These are phyloP conservation scores for Brienomyrus longianalis DNA, from an alignment of 2,113 vertebrate species.

Conservation along the genomic window DNA sequence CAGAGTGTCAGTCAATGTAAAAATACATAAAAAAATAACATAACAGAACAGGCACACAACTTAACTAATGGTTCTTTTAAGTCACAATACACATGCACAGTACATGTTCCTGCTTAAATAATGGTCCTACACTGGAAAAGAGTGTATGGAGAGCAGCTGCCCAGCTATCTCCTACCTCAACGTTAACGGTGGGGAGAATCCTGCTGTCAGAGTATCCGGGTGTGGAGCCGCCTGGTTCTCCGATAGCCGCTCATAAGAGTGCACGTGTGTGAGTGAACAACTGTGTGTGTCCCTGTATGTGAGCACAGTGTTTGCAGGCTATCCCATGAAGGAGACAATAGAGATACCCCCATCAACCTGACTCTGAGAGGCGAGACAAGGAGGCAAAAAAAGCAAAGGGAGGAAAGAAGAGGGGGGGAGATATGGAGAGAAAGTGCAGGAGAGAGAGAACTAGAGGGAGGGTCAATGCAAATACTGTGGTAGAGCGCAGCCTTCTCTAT, in stretches of 20 bases:
- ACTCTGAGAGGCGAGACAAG: conserved; percentile 20
- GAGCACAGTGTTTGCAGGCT: conserved; percentile 53
- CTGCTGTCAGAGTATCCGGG: background rate
- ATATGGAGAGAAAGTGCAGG: conserved; percentile 16
- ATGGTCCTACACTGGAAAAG: background rate
- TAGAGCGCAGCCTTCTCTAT: background rate
- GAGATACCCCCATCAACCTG: conserved; percentile 49
- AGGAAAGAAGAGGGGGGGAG: conserved; percentile 17
- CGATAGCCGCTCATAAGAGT: background rate
- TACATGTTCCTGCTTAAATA: background rate
- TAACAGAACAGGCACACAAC: background rate
- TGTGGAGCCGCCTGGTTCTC: background rate
- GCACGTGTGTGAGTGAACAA: conserved; percentile 21
- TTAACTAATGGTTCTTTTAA: background rate
- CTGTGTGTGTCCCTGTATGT: conserved; percentile 41
- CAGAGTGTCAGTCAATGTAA: background rate
- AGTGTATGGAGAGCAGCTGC: background rate
- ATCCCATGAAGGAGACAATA: conserved; percentile 36
- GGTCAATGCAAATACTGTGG: background rate
- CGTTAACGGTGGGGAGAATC: background rate
- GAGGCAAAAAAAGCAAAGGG: conserved; percentile 7
- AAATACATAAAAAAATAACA: background rate
- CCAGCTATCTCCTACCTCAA: conserved; percentile 6
- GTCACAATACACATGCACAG: background rate
- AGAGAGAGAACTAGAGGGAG: conserved; percentile 16